A percentile compares a stretch with the other conserved stretches of the same genome.
Evolutionary conservation across 2,113 vertebrate species (phyloP).

Genomic region (Menura novaehollandiae): DNA sequence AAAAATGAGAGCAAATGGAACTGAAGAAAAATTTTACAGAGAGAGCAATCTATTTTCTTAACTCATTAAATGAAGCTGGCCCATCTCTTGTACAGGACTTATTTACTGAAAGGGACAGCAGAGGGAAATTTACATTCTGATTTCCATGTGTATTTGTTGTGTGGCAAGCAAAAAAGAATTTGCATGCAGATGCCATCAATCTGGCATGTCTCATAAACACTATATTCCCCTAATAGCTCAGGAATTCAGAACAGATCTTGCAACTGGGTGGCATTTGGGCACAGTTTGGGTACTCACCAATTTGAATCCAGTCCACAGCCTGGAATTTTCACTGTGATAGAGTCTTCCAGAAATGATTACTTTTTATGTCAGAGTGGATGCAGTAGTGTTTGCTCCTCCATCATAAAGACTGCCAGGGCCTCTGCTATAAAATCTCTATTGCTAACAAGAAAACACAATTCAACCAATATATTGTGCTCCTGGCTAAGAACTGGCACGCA

Average conservation of each 20-base stretch:
- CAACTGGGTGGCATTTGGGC: constrained; percentile 19
- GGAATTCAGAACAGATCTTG: constrained; percentile 13
- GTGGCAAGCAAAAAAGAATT: not conserved
- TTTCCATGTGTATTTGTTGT: not conserved
- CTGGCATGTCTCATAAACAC: not conserved
- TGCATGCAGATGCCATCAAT: not conserved
- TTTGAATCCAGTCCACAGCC: not conserved
- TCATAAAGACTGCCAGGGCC: not conserved
- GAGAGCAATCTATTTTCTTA: not conserved
- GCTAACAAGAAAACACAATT: constrained; percentile 18
- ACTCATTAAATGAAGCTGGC: not conserved
- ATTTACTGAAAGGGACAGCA: not conserved
- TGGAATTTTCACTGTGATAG: not conserved
- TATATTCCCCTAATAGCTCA: not conserved
- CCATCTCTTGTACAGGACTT: not conserved
- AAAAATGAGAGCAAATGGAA: not conserved
- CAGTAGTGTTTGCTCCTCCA: not conserved
- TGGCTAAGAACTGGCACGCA: not conserved
- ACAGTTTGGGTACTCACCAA: constrained; percentile 16
- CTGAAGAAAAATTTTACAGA: not conserved
- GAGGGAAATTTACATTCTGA: not conserved
- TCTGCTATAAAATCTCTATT: constrained; percentile 4
- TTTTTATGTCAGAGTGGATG: constrained; percentile 23
- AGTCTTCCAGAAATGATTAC: constrained; percentile 28
- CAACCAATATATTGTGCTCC: not conserved